Evolutionary conservation across 2,113 vertebrate genomes (phyloP).

Genomic region (Cranoglanis bouderius): DNA sequence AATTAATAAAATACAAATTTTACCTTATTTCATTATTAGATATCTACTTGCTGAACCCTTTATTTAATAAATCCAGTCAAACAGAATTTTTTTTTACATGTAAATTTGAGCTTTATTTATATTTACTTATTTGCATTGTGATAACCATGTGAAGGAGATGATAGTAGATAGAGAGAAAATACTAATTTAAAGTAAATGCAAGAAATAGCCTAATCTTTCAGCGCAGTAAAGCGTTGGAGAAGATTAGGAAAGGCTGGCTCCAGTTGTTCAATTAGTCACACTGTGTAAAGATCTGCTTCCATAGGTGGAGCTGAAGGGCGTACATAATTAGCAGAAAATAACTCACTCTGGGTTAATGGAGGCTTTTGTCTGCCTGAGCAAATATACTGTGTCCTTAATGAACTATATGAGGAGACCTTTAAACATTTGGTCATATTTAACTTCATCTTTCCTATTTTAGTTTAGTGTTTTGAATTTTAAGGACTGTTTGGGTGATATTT

Average conservation of each 20-base stretch:
- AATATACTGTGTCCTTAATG: conserved; percentile 6
- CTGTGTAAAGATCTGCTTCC: conserved; percentile 13
- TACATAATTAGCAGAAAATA: conserved; percentile 29
- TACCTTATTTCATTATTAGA: background rate
- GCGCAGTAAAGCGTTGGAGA: background rate
- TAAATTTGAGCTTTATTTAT: background rate
- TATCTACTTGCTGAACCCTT: no score
- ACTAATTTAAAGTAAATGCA: background rate
- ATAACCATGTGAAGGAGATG: background rate
- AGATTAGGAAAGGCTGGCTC: conserved; percentile 15
- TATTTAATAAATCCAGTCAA: background rate
- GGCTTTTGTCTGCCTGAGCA: conserved; percentile 11
- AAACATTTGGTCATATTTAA: background rate
- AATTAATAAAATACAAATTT: background rate
- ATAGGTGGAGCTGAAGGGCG: conserved; percentile 31
- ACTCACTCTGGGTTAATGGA: conserved; percentile 18
- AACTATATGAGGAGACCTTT: background rate
- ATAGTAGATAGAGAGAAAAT: background rate
- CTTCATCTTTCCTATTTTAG: background rate
- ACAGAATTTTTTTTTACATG: background rate
- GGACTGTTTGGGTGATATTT: background rate
- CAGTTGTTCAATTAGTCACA: conserved; percentile 31
- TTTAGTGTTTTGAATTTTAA: background rate
- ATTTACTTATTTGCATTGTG: background rate
- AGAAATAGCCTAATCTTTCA: background rate